Conservation (phyloP, 1,140 invertebrate genomes). For the Helicoverpa zea region DNA sequence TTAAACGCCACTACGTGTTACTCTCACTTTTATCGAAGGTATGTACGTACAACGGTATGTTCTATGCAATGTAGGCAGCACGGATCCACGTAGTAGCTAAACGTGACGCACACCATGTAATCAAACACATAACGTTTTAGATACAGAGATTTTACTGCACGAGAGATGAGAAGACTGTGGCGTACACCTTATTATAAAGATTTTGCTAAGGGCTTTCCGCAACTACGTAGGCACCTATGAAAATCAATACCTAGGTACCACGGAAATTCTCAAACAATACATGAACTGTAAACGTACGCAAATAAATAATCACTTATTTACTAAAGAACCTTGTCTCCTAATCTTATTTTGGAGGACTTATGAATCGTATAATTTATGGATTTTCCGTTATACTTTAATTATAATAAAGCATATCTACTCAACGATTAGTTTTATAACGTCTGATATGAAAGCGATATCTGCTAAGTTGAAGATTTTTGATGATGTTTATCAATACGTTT, state of each 20-base stretch:
- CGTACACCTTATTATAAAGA: conserved; percentile 10
- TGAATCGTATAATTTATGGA: neutral
- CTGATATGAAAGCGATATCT: conserved; percentile 27
- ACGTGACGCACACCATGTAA: conserved; percentile 35
- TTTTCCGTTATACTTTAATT: conserved; percentile 15
- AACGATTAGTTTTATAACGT: conserved; percentile 27
- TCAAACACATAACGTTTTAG: conserved; percentile 1
- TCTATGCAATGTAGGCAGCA: neutral
- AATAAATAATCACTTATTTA: neutral
- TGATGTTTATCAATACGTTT: conserved; percentile 6
- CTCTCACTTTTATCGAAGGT: conserved; percentile 27
- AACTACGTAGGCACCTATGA: neutral
- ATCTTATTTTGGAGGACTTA: neutral
- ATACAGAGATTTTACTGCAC: conserved; percentile 12
- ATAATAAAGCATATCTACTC: conserved; percentile 16
- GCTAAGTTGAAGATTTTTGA: conserved; percentile 9
- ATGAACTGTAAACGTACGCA: neutral
- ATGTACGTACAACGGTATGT: conserved; percentile 2
- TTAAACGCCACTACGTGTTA: neutral
- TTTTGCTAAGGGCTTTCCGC: neutral
- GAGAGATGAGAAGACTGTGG: neutral
- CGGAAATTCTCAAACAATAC: neutral
- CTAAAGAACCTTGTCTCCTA: neutral
- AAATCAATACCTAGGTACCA: conserved; percentile 1
- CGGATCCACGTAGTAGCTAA: conserved; percentile 20